phyloP scores from a whole-genome alignment of 2,113 vertebrate species.

The Gadus chalcogrammus region DNA sequence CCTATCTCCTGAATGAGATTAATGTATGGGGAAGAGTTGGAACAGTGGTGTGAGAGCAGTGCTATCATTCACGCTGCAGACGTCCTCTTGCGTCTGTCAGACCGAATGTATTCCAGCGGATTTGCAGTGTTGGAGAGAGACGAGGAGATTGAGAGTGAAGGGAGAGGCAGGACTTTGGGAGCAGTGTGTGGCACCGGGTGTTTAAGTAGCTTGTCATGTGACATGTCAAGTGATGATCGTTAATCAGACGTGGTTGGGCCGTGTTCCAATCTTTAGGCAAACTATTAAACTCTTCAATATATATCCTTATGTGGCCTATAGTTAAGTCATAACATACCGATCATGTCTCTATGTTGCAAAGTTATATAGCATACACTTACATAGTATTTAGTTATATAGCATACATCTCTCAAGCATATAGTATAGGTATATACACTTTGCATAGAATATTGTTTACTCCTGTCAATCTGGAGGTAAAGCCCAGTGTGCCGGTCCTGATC shows the following conservation, averaged over 20 bases:
- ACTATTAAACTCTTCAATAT: too few relatives aligned
- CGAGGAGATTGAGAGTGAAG: conserved; percentile 16
- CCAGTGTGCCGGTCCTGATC: too few relatives aligned
- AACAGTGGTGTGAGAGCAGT: conserved; percentile 39
- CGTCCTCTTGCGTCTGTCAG: conserved; percentile 43
- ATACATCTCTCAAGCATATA: too few relatives aligned
- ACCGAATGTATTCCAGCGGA: conserved; percentile 39
- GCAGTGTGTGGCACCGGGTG: conserved; percentile 34
- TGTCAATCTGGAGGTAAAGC: too few relatives aligned
- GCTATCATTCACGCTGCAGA: conserved; percentile 41
- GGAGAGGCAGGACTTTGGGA: conserved; percentile 22
- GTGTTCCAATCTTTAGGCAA: neutral
- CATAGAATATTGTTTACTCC: too few relatives aligned
- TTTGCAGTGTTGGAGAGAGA: conserved; percentile 33
- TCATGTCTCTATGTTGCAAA: too few relatives aligned
- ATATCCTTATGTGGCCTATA: too few relatives aligned
- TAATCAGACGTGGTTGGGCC: conserved; percentile 17
- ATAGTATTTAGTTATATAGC: too few relatives aligned
- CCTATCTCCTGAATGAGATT: conserved; percentile 41
- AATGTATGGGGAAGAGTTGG: conserved; percentile 38
- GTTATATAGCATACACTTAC: too few relatives aligned
- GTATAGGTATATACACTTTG: too few relatives aligned
- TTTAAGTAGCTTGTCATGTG: conserved; percentile 21
- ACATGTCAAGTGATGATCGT: conserved; percentile 40
- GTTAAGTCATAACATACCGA: too few relatives aligned